Evolutionary conservation across 2,113 vertebrate species (phyloP).

Genomic region (Dipodomys spectabilis): DNA sequence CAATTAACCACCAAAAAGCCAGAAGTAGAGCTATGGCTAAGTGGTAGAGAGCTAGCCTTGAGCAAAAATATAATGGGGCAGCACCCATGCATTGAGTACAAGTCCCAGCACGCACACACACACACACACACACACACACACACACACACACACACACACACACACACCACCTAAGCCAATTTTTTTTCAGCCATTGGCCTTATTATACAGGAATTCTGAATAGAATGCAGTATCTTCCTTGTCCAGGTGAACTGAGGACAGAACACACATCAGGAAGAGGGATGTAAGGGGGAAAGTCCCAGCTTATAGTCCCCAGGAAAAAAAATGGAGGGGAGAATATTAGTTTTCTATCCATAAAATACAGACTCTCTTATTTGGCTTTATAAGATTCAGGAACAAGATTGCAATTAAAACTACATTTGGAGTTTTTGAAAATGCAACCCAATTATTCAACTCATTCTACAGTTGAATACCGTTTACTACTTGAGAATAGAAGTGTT

Average conservation of each 20-base stretch:
- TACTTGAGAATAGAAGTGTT: constrained; percentile 32
- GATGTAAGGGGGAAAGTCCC: background rate
- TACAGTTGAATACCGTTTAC: background rate
- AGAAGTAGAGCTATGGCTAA: too few species aligned
- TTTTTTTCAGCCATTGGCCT: too few species aligned
- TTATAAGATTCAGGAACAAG: constrained; percentile 23
- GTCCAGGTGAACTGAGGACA: background rate
- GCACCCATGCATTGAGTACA: too few species aligned
- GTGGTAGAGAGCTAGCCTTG: too few species aligned
- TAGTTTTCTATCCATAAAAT: background rate
- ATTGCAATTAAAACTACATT: background rate
- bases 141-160: too few species aligned
- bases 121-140: too few species aligned
- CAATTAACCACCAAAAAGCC: too few species aligned
- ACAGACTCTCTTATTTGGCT: background rate
- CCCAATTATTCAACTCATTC: constrained; percentile 34
- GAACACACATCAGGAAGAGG: background rate
- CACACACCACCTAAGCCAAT: too few species aligned
- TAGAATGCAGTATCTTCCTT: background rate
- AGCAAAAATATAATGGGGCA: too few species aligned
- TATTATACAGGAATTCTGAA: background rate
- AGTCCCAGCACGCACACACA: too few species aligned
- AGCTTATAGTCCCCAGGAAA: background rate
- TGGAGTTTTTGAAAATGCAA: constrained; percentile 2
- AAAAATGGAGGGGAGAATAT: constrained; percentile 8